Evolutionary conservation across 2,113 vertebrate genomes (phyloP).

Genomic region (Galeopterus variegatus): DNA sequence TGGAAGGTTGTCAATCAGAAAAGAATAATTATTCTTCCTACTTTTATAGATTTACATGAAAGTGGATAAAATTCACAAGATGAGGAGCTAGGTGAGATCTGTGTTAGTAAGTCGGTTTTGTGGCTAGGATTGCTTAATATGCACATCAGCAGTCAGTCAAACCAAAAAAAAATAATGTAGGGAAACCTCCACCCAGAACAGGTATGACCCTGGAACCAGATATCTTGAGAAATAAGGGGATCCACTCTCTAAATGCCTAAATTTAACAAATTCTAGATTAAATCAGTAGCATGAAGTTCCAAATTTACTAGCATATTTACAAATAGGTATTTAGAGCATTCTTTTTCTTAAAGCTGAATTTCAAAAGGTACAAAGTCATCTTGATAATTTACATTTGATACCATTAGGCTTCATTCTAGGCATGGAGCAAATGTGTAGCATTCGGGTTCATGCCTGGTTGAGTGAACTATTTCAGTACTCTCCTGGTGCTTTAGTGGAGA

Average conservation of each 20-base stretch:
- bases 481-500: not conserved
- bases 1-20: not conserved
- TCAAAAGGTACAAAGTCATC: not conserved
- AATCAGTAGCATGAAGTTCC: not conserved
- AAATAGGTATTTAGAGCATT: not conserved
- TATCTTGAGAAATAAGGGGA: not conserved
- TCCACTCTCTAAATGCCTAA: not conserved
- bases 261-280: not conserved
- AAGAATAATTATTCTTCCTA: not conserved
- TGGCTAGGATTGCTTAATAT: not conserved
- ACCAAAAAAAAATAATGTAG: not conserved
- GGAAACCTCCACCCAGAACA: not conserved
- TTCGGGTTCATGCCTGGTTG: fast-evolving
- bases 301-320: not conserved
- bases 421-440: fast-evolving
- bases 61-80: not conserved
- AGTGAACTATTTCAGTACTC: fast-evolving
- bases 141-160: not conserved
- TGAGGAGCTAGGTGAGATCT: not conserved
- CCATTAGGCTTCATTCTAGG: not conserved
- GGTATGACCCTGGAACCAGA: not conserved
- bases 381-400: not conserved
- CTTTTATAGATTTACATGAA: not conserved
- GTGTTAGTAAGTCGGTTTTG: no score
- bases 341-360: not conserved